Percentiles rank a stretch among this genome's conserved stretches.
These are phyloP conservation scores for Mormyrus proboscirostris DNA, from an alignment of 2,797 vertebrate genomes.

Conservation along the genomic window DNA sequence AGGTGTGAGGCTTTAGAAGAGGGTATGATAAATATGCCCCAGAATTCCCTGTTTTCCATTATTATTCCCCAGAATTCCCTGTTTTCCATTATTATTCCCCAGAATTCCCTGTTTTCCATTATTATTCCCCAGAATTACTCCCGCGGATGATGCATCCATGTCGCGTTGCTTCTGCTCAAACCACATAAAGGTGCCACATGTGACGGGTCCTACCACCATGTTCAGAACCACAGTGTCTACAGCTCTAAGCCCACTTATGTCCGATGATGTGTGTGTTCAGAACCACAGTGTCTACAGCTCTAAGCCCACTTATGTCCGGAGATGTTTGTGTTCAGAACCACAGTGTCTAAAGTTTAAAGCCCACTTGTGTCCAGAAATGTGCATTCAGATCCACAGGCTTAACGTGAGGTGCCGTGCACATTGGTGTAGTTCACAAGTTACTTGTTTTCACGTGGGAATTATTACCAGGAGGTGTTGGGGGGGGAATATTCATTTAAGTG, in stretches of 20 bases:
- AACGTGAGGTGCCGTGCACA: not conserved
- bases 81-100: conserved; percentile 1
- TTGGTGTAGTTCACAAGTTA: not conserved
- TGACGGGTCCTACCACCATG: not conserved
- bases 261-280: not conserved
- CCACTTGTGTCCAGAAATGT: not conserved
- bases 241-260: not conserved
- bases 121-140: not conserved
- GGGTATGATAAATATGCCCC: not conserved
- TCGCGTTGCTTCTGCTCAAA: not conserved
- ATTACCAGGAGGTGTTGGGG: not conserved
- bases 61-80: not conserved
- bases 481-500: not conserved
- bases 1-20: not conserved
- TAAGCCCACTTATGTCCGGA: not conserved
- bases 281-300: not conserved
- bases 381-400: not conserved
- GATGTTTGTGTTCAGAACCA: not conserved
- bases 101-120: not conserved
- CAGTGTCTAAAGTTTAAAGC: not conserved
- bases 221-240: not conserved
- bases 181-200: not conserved
- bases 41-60: not conserved
- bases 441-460: not conserved
- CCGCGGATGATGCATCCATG: not conserved